phyloP scores from a whole-genome alignment of 1,140 invertebrate species.

The Zaprionus nigranus region DNA sequence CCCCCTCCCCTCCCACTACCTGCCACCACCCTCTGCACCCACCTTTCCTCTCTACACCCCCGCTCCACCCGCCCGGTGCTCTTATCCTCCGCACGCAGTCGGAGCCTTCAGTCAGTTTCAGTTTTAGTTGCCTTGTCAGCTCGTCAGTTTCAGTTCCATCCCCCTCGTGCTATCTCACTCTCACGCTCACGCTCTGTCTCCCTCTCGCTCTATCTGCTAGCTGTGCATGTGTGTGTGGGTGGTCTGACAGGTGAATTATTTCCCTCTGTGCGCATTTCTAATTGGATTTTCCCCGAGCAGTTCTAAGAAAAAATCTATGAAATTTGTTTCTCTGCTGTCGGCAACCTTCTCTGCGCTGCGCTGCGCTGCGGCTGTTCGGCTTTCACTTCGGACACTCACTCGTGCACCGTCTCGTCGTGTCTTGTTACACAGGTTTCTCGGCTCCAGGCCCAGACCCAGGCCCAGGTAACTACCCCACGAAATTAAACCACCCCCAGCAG shows the following conservation, averaged over 20 bases:
- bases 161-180: slow-evolving; percentile 29
- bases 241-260: slow-evolving; percentile 83
- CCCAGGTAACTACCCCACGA: slow-evolving; percentile 22
- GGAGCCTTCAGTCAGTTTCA: slow-evolving; percentile 65
- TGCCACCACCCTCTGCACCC: no score
- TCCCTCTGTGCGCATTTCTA: slow-evolving; percentile 83
- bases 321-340: slow-evolving; percentile 57
- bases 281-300: slow-evolving; percentile 79
- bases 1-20: not conserved
- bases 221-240: slow-evolving; percentile 39
- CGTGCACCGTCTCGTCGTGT: slow-evolving; percentile 10
- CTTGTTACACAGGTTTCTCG: slow-evolving; percentile 34
- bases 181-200: not conserved
- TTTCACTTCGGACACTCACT: slow-evolving; percentile 2
- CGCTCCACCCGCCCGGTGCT: not conserved
- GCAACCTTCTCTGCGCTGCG: slow-evolving; percentile 29
- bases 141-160: slow-evolving; percentile 70
- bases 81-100: slow-evolving; percentile 53
- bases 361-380: slow-evolving; percentile 16
- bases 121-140: slow-evolving; percentile 65
- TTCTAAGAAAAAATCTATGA: slow-evolving; percentile 85
- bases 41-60: not conserved
- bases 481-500: slow-evolving; percentile 31
- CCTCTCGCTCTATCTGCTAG: not conserved
- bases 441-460: not conserved